These are phyloP conservation scores for Platichthys flesus DNA, from an alignment of 2,113 vertebrate genomes.

Conservation along the genomic window DNA sequence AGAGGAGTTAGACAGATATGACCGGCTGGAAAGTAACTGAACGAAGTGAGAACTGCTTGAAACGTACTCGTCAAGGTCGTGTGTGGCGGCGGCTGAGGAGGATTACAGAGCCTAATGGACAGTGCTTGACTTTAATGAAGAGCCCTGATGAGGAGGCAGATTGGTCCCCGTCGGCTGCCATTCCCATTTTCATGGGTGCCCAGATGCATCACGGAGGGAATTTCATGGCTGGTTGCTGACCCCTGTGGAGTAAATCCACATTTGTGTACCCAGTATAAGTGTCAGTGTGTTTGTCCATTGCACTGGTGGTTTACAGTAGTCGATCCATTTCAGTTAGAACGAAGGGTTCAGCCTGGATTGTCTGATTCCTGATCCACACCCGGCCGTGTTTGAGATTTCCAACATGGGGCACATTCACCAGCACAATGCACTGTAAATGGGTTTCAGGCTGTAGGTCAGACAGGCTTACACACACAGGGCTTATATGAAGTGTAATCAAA, in stretches of 20 bases:
- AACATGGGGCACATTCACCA: slow-evolving; percentile 37
- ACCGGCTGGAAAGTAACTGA: slow-evolving; percentile 26
- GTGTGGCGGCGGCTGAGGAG: slow-evolving; percentile 47
- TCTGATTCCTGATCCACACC: slow-evolving; percentile 3
- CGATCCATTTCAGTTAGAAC: slow-evolving; percentile 29
- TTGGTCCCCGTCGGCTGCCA: slow-evolving; percentile 62
- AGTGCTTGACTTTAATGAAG: slow-evolving; percentile 69
- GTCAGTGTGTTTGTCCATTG: background rate
- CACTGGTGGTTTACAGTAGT: slow-evolving; percentile 11
- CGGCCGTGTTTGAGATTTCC: slow-evolving; percentile 2
- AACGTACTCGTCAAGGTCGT: slow-evolving; percentile 65
- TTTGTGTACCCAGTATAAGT: slow-evolving; percentile 5
- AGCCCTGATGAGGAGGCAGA: slow-evolving; percentile 65
- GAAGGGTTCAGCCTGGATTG: slow-evolving; percentile 14
- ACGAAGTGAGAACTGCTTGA: slow-evolving; percentile 41
- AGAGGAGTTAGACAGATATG: slow-evolving; percentile 48
- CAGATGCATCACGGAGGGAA: slow-evolving; percentile 44
- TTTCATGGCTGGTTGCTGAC: slow-evolving; percentile 58
- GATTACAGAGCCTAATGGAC: slow-evolving; percentile 67
- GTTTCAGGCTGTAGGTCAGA: slow-evolving; percentile 34
- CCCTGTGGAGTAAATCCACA: slow-evolving; percentile 23
- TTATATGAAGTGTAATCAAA: slow-evolving; percentile 44
- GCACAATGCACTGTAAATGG: slow-evolving; percentile 47
- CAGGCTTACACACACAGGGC: slow-evolving; percentile 21
- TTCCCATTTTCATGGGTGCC: slow-evolving; percentile 69